These are phyloP conservation scores for Molossus molossus DNA, from an alignment of 2,797 vertebrate species.

Conservation along the genomic window DNA sequence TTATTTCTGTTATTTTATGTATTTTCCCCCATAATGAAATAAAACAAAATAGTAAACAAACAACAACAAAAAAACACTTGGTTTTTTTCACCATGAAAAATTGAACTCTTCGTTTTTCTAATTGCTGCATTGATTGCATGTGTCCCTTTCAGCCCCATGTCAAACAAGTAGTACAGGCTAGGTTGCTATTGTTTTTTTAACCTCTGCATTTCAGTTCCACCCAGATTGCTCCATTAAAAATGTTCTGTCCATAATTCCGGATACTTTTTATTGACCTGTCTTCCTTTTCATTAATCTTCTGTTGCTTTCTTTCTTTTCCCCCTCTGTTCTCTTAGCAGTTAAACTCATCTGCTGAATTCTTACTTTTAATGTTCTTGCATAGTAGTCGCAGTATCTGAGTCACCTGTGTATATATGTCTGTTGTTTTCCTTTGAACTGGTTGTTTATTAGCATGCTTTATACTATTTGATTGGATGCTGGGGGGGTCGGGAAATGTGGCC, in stretches of 20 bases:
- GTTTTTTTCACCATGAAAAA: not conserved
- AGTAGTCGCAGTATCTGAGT: not conserved
- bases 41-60: not conserved
- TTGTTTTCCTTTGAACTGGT: not conserved
- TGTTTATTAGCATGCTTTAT: not conserved
- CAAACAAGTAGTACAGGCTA: not conserved
- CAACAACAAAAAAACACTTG: not conserved
- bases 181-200: not conserved
- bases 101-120: not conserved
- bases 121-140: not conserved
- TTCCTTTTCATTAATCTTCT: not conserved
- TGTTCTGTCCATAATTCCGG: not conserved
- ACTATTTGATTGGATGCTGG: not conserved
- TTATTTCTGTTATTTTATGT: not conserved
- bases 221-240: not conserved
- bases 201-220: not conserved
- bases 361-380: not conserved
- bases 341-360: not conserved
- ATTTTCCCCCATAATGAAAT: not conserved
- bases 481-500: not conserved
- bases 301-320: not conserved
- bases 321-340: not conserved
- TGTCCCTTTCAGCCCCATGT: not conserved
- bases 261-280: not conserved
- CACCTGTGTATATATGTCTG: not conserved